These are phyloP conservation scores for Morinoia aosen DNA, from an alignment of 2,888 invertebrate genomes.

Conservation along the genomic window DNA sequence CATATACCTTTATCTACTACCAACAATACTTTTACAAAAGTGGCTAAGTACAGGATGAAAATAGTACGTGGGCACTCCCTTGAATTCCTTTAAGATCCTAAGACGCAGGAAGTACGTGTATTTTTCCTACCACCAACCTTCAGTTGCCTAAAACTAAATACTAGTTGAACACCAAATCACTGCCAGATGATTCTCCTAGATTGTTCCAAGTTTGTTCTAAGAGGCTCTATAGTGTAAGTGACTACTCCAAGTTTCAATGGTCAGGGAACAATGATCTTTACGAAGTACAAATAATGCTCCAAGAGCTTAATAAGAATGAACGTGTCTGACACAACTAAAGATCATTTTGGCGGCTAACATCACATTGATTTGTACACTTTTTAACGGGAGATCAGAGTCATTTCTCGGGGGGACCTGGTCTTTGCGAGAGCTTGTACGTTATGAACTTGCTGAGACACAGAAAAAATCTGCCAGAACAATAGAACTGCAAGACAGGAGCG, in stretches of 20 bases:
- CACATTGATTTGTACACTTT: slow-evolving; percentile 21
- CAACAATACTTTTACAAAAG: not conserved
- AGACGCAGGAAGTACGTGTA: not conserved
- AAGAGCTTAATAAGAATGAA: not conserved
- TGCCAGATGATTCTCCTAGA: not conserved
- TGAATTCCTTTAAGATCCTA: not conserved
- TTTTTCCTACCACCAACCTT: not conserved
- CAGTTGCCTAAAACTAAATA: not conserved
- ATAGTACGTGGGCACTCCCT: not conserved
- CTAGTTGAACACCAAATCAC: not conserved
- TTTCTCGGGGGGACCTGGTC: not conserved
- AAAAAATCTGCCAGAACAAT: slow-evolving; percentile 42
- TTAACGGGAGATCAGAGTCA: not conserved
- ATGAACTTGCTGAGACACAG: slow-evolving; percentile 50
- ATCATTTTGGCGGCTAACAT: slow-evolving; percentile 17
- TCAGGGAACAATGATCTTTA: not conserved
- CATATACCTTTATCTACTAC: not conserved
- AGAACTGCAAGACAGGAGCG: slow-evolving; percentile 27
- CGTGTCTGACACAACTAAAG: not conserved
- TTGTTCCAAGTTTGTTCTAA: not conserved
- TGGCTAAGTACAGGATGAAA: not conserved
- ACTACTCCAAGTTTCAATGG: not conserved
- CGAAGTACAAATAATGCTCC: not conserved
- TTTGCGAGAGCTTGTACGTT: slow-evolving; percentile 22
- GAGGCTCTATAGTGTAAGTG: not conserved